A percentile compares a stretch with the other conserved stretches of the same genome.
These are phyloP conservation scores for Pseudoatta argentina DNA, from an alignment of 1,140 invertebrate genomes.

Conservation along the genomic window DNA sequence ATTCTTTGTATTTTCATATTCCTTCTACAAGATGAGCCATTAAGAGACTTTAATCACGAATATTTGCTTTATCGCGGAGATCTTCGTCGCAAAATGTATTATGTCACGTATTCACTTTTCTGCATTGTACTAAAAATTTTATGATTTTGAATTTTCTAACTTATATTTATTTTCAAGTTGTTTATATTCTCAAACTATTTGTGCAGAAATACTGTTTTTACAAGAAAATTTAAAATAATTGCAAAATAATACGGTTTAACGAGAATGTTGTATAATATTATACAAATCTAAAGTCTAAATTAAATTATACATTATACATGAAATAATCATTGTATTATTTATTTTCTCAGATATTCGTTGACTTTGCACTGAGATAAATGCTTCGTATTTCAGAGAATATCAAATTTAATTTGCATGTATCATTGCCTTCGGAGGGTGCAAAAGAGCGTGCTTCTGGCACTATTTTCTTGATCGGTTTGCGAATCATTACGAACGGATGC, in stretches of 20 bases:
- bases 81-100: not conserved
- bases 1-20: constrained; percentile 13
- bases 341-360: not conserved
- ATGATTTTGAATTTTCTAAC: not conserved
- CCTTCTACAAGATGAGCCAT: not conserved
- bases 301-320: not conserved
- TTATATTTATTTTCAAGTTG: not conserved
- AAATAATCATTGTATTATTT: not conserved
- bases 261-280: not conserved
- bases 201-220: not conserved
- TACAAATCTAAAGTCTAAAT: not conserved
- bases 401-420: constrained; percentile 5
- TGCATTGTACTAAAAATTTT: not conserved
- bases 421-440: not conserved
- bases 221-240: not conserved
- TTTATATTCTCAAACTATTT: not conserved
- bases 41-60: not conserved
- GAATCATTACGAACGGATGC: not conserved
- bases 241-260: not conserved
- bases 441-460: not conserved
- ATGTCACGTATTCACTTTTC: not conserved
- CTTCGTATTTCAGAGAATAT: not conserved
- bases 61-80: not conserved
- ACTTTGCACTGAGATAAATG: not conserved
- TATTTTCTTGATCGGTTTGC: not conserved